Percentiles rank a stretch among this genome's conserved stretches.
Evolutionary conservation across 35 echinoderm and acorn worm species (phyloP).

Genomic region (Patiria miniata): DNA sequence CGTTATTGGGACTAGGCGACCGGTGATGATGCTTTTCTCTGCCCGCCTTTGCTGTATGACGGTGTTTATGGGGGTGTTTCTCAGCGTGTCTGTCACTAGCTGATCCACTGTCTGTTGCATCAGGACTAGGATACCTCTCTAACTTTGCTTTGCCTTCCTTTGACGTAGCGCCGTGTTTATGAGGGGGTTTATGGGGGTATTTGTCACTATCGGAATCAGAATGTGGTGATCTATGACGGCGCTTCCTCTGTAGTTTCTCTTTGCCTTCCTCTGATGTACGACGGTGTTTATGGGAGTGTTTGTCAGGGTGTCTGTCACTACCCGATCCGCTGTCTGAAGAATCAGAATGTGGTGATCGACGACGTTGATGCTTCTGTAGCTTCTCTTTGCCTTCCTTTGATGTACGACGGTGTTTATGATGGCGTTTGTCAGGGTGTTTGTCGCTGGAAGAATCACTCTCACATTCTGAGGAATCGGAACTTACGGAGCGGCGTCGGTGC

Average conservation of each 20-base stretch:
- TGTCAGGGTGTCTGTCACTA: background rate
- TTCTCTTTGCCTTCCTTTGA: background rate
- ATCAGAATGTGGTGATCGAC: background rate
- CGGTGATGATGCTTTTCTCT: background rate
- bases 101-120: background rate
- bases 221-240: background rate
- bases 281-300: background rate
- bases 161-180: background rate
- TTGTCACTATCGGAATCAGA: background rate
- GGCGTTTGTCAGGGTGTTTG: slow-evolving; percentile 1
- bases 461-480: background rate
- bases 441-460: background rate
- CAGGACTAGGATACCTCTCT: background rate
- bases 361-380: background rate
- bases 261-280: background rate
- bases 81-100: background rate
- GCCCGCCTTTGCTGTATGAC: background rate
- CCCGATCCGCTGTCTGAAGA: background rate
- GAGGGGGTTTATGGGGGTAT: background rate
- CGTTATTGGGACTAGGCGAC: too few species aligned
- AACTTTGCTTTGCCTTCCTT: background rate
- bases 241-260: background rate
- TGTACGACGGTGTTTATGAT: background rate
- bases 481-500: background rate
- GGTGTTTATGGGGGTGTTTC: background rate